Base-by-base conservation (phyloP, 2,797 vertebrate species). In the Scolopax rusticola region DNA sequence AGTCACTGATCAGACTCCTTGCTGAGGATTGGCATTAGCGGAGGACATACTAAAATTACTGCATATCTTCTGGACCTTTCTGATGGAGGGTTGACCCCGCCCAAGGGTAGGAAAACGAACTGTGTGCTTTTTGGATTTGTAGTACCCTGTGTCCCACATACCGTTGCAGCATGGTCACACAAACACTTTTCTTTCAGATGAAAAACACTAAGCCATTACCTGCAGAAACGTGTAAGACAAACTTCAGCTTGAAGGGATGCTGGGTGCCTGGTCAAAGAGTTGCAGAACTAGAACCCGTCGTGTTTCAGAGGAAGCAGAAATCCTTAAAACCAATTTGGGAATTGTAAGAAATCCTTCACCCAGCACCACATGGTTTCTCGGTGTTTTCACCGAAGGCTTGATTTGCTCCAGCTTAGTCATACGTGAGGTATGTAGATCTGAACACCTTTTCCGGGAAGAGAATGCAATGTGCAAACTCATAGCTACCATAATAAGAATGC, bases 381-480 rank as follows among this genome's bases (percentile, higher is more conserved):
- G 43, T 4, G 1, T 75, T 69, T 83, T 71, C 73, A 88, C 47
- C 30, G 12, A 28, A 75, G 32, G 17, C 12, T 84, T 84, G 54
- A 70, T 86, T 83, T 92, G 48, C 61, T 93, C 84, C 50, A 51
- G 51, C 75, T 64, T 61, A 70, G 53, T 83, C 70, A 69, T 82
- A 81, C 8, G 0, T 16, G 67, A 43, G 33, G 6, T 81, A 61
- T 2, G 1, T 50, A 53, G 13, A 43, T 61, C 53, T 69, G 77
- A 94, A 73, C 63, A 86, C 60, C 70, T 96, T 75, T 93, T 82
- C 43, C 87, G 76, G 70, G 74, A 85, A 78, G 5, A 74, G 70
- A 94, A 82, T 24, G 51, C 82, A 95, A 96, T 85, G 47, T 92
- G 82, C 84, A 86, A 86, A 90, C 77, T 95, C 95, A 76, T 76